phyloP scores from a whole-genome alignment of 2,888 invertebrate genomes.

The Cynaeus angustus region DNA sequence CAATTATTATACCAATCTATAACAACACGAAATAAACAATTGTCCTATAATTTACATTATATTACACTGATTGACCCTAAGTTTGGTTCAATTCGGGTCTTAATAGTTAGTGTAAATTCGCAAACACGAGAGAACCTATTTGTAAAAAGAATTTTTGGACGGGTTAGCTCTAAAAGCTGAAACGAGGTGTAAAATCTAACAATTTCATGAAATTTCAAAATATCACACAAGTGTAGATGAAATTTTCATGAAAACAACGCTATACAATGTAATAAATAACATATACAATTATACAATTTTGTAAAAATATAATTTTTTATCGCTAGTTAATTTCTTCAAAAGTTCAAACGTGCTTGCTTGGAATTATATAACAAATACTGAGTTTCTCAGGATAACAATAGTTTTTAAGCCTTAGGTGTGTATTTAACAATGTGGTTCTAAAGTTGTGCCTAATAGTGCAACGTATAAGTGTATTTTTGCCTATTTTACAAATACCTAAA shows the following conservation, averaged over 20 bases:
- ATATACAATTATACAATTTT: slow-evolving; percentile 48
- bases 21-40: slow-evolving; percentile 50
- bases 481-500: slow-evolving; percentile 49
- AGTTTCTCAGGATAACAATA: slow-evolving; percentile 61
- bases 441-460: slow-evolving; percentile 62
- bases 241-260: slow-evolving; percentile 47
- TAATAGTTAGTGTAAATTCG: slow-evolving; percentile 35
- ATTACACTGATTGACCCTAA: slow-evolving; percentile 44
- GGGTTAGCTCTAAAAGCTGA: slow-evolving; percentile 49
- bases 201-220: slow-evolving; percentile 43
- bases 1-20: slow-evolving; percentile 47
- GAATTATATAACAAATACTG: slow-evolving; percentile 59
- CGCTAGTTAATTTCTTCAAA: slow-evolving; percentile 29
- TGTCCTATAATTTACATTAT: slow-evolving; percentile 48
- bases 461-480: slow-evolving; percentile 57
- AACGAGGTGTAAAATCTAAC: slow-evolving; percentile 45
- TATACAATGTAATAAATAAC: slow-evolving; percentile 49
- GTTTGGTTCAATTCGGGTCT: slow-evolving; percentile 45
- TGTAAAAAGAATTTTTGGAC: slow-evolving; percentile 43
- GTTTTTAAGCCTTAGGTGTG: slow-evolving; percentile 60
- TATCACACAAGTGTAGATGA: slow-evolving; percentile 22
- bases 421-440: slow-evolving; percentile 66
- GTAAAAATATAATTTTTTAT: slow-evolving; percentile 51
- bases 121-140: slow-evolving; percentile 51
- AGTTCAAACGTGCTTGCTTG: slow-evolving; percentile 53